Evolutionary conservation across 2,113 vertebrate species (phyloP).

Genomic region (Nibea coibor): DNA sequence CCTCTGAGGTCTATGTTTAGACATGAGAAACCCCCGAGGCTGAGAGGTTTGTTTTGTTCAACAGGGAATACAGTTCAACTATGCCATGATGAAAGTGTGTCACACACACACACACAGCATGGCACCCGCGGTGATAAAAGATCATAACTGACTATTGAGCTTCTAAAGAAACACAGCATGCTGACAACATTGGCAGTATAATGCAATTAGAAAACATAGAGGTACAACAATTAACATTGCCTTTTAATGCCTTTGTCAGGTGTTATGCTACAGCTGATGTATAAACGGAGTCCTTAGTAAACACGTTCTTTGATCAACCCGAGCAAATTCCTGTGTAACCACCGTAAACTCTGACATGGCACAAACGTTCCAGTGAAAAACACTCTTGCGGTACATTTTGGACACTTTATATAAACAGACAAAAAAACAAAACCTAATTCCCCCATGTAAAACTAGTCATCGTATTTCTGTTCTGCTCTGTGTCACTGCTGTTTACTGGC

Average conservation of each 20-base stretch:
- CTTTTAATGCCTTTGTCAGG: conserved; percentile 43
- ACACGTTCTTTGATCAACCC: conserved; percentile 24
- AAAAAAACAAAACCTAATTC: conserved; percentile 15
- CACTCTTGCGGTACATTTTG: conserved; percentile 9
- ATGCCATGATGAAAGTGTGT: conserved; percentile 74
- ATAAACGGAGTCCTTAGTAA: not conserved
- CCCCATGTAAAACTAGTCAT: conserved; percentile 5
- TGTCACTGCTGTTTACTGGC: conserved; percentile 23
- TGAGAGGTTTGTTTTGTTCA: conserved; percentile 71
- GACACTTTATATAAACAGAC: conserved; percentile 21
- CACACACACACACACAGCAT: conserved; percentile 65
- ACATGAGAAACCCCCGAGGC: conserved; percentile 64
- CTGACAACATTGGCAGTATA: conserved; percentile 49
- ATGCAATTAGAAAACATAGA: conserved; percentile 43
- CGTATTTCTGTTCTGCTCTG: conserved; percentile 11
- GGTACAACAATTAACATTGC: conserved; percentile 30
- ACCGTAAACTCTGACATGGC: conserved; percentile 14
- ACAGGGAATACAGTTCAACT: conserved; percentile 61
- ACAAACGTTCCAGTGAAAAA: conserved; percentile 23
- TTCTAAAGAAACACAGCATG: conserved; percentile 47
- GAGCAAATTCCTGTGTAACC: not conserved
- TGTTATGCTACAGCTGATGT: conserved; percentile 13
- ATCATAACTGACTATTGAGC: conserved; percentile 64
- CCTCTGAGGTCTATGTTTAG: conserved; percentile 69
- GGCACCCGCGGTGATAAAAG: conserved; percentile 68